These are phyloP conservation scores for Mesochorus sp. DNA, from an alignment of 2,888 invertebrate species.

Conservation along the genomic window DNA sequence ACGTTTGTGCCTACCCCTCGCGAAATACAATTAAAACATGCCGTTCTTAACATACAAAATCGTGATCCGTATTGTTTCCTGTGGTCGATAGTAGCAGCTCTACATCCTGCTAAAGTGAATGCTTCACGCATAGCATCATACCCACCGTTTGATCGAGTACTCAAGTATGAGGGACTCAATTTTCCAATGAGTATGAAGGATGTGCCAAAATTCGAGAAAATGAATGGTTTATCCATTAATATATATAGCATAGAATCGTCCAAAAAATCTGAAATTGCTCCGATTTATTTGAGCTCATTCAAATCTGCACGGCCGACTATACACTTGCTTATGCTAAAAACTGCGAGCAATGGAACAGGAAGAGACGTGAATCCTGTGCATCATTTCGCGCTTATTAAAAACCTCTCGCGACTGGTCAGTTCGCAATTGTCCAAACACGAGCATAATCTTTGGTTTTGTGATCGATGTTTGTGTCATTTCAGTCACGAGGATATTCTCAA, in stretches of 20 bases:
- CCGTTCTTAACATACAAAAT: constrained; percentile 64
- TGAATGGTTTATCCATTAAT: constrained; percentile 7
- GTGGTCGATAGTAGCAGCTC: background rate
- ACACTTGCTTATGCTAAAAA: constrained; percentile 6
- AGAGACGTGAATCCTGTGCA: background rate
- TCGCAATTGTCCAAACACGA: background rate
- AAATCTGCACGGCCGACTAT: background rate
- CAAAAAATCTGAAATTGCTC: background rate
- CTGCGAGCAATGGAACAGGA: background rate
- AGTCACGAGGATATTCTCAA: background rate
- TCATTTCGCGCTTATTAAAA: constrained; percentile 32
- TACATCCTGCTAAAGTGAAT: background rate
- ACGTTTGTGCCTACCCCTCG: constrained; percentile 54
- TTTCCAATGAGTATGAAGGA: background rate
- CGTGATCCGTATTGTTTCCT: constrained; percentile 23
- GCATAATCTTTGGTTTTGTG: constrained; percentile 6
- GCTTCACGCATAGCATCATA: background rate
- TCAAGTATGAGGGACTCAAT: background rate
- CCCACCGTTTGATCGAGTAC: background rate
- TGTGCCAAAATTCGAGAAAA: background rate
- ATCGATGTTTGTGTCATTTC: constrained; percentile 19
- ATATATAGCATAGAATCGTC: background rate
- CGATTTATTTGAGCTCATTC: background rate
- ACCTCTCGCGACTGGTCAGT: constrained; percentile 27
- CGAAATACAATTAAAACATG: constrained; percentile 54